Evolutionary conservation across 2,888 invertebrate genomes (phyloP).

Genomic region (Monochamus alternatus): DNA sequence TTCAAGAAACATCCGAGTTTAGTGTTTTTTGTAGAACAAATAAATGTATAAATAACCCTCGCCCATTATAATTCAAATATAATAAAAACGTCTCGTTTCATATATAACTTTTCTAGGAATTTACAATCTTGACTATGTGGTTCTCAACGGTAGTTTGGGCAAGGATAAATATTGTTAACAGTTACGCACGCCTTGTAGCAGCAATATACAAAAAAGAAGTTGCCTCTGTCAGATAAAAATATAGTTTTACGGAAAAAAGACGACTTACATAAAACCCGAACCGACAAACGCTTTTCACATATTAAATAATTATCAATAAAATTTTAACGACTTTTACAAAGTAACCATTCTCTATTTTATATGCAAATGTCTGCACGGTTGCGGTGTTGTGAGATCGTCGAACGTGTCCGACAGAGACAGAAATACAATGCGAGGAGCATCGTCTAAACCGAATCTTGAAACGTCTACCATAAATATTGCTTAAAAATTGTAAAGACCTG

Average conservation of each 20-base stretch:
- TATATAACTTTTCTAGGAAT: constrained; percentile 20
- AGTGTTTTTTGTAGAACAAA: background rate
- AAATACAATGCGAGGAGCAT: constrained; percentile 11
- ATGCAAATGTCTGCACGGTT: constrained; percentile 28
- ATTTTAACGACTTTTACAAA: constrained; percentile 36
- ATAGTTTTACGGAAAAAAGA: constrained; percentile 24
- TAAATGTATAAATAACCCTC: background rate
- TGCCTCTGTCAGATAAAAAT: constrained; percentile 15
- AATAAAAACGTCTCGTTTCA: constrained; percentile 1
- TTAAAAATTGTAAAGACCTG: constrained; percentile 38
- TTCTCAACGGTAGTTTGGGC: constrained; percentile 2
- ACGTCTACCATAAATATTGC: constrained; percentile 33
- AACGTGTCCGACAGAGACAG: constrained; percentile 22
- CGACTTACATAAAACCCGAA: constrained; percentile 24
- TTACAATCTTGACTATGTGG: constrained; percentile 6
- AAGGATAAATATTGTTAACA: constrained; percentile 20
- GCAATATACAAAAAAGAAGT: constrained; percentile 22
- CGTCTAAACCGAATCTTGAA: constrained; percentile 27
- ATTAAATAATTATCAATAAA: constrained; percentile 38
- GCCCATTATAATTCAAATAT: constrained; percentile 4
- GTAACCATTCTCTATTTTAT: constrained; percentile 33
- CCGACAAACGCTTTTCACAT: constrained; percentile 30
- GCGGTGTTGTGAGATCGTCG: constrained; percentile 1
- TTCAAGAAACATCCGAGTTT: too few species aligned
- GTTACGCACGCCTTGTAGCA: background rate